phyloP scores from a whole-genome alignment of 2,113 vertebrate genomes.

The Blennius ocellaris region DNA sequence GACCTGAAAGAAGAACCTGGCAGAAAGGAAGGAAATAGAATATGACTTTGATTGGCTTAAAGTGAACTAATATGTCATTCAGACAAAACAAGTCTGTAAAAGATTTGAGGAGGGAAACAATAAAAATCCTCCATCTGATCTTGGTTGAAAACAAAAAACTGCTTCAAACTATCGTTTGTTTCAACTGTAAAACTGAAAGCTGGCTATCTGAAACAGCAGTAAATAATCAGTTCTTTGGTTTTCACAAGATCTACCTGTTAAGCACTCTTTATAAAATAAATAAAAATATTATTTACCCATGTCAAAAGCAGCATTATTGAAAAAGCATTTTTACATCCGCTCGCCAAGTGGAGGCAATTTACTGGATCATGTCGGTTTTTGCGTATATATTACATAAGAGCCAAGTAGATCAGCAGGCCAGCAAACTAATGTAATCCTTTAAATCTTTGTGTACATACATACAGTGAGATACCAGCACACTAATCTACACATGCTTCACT shows the following conservation, averaged over 20 bases:
- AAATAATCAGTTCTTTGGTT: background rate
- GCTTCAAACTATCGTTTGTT: conserved; percentile 2
- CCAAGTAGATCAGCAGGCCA: background rate
- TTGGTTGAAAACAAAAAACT: background rate
- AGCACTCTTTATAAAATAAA: background rate
- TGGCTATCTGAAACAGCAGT: background rate
- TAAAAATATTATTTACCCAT: background rate
- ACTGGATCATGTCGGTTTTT: background rate
- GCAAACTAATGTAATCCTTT: conserved; percentile 11
- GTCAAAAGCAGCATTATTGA: background rate
- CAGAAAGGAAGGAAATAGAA: conserved; percentile 1
- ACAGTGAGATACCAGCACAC: background rate
- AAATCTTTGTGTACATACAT: conserved; percentile 8
- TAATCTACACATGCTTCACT: background rate
- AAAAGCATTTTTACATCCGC: background rate
- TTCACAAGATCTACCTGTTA: background rate
- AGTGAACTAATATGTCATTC: background rate
- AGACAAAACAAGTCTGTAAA: background rate
- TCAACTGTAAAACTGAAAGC: background rate
- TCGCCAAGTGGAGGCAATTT: background rate
- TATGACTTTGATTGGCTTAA: conserved; percentile 2
- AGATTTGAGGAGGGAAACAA: background rate
- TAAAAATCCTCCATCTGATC: background rate
- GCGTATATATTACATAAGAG: conserved; percentile 1
- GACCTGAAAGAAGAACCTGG: conserved; percentile 3